phyloP scores from a whole-genome alignment of 2,113 vertebrate genomes.

The Myiagra hebetior region DNA sequence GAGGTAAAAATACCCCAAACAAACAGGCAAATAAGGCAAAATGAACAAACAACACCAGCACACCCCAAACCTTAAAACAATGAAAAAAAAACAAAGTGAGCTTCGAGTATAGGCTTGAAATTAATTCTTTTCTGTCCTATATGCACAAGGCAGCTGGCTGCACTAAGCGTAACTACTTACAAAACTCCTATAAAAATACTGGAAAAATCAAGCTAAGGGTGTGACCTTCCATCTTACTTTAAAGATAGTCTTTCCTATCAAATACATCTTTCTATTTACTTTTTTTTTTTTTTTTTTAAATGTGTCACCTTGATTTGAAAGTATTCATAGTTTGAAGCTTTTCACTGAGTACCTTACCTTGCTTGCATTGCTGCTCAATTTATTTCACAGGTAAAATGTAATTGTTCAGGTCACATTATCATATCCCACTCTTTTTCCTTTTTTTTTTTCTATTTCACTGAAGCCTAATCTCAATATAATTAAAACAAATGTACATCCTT shows the following conservation, averaged over 20 bases:
- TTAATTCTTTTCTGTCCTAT: fast-evolving
- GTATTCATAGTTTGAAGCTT: not conserved
- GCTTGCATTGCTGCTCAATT: not conserved
- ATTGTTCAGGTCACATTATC: not conserved
- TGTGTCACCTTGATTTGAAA: not conserved
- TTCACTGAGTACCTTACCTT: not conserved
- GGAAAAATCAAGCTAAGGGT: not conserved
- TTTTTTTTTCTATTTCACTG: not conserved
- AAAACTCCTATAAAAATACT: not conserved
- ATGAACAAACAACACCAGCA: not conserved
- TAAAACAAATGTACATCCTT: not conserved
- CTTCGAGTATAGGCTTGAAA: not conserved
- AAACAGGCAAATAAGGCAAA: not conserved
- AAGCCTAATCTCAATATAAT: not conserved
- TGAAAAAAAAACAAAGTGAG: not conserved
- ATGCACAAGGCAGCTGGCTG: not conserved
- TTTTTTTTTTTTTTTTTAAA: not conserved
- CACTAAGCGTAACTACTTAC: not conserved
- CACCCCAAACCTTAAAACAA: fast-evolving
- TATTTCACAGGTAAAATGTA: not conserved
- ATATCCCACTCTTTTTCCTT: not conserved
- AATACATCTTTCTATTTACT: not conserved
- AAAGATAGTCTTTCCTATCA: not conserved
- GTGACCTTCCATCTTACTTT: not conserved
- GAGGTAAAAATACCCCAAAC: fast-evolving